phyloP scores from a whole-genome alignment of 37 sponge, comb jelly and placozoan genomes.

The Spongilla lacustris region DNA sequence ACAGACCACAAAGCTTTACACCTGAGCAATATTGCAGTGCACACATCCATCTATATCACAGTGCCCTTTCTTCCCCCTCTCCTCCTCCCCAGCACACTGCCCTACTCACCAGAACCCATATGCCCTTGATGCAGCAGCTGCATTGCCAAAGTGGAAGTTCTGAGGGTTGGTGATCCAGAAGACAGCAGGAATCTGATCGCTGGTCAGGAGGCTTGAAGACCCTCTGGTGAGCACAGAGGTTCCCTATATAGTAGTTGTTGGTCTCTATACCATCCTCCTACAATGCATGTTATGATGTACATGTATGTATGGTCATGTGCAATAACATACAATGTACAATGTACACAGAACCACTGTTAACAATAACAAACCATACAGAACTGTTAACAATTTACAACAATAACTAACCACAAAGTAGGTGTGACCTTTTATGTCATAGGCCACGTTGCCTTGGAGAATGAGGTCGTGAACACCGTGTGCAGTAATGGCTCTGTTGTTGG shows the following conservation, averaged over 20 bases:
- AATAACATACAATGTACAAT: neutral
- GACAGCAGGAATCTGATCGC: slow-evolving; percentile 92
- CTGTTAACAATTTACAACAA: no score
- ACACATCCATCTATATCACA: no score
- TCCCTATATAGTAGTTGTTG: slow-evolving; percentile 83
- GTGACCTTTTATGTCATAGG: slow-evolving; percentile 88
- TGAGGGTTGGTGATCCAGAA: slow-evolving; percentile 93
- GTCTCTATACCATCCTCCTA: slow-evolving; percentile 94
- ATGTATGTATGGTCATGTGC: neutral
- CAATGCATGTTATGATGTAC: slow-evolving; percentile 67
- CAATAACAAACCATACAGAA: no score
- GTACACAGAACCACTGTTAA: no score
- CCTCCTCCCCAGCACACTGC: neutral
- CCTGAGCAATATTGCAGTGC: no score
- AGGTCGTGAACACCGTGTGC: slow-evolving; percentile 91
- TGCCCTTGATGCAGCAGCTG: slow-evolving; percentile 89
- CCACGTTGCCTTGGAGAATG: slow-evolving; percentile 91
- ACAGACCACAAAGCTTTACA: no score
- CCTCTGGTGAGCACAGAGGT: slow-evolving; percentile 83
- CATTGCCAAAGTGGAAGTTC: slow-evolving; percentile 86
- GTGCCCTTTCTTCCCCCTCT: no score
- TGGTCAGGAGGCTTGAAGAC: slow-evolving; percentile 88
- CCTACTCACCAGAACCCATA: slow-evolving; percentile 83
- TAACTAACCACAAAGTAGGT: slow-evolving; percentile 87
- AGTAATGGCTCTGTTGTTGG: slow-evolving; percentile 95